Conservation (phyloP, 2,797 vertebrate genomes). For the Naso thynnoides region DNA sequence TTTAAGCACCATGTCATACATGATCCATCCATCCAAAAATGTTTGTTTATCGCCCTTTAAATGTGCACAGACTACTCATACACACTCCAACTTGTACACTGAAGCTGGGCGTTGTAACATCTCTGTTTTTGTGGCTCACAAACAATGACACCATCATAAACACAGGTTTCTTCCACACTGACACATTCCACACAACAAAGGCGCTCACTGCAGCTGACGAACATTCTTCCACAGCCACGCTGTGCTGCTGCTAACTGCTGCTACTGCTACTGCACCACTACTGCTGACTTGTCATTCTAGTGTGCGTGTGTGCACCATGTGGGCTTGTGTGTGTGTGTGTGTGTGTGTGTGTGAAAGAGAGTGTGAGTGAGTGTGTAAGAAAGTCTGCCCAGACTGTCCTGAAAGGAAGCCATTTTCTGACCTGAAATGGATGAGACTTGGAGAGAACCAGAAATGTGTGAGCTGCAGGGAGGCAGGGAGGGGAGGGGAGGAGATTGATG, state of each 20-base stretch:
- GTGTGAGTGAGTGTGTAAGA: slow-evolving; percentile 2
- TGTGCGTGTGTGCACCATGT: background rate
- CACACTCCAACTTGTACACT: slow-evolving; percentile 12
- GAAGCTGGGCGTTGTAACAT: background rate
- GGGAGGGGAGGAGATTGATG: background rate
- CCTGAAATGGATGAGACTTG: slow-evolving; percentile 29
- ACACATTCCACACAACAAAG: slow-evolving; percentile 80
- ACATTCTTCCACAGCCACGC: slow-evolving; percentile 61
- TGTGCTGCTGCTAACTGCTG: slow-evolving; percentile 47
- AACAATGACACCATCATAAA: slow-evolving; percentile 51
- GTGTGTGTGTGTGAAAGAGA: too few species aligned
- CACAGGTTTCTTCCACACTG: slow-evolving; percentile 59
- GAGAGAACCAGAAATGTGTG: slow-evolving; percentile 26
- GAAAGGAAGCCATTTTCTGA: slow-evolving; percentile 51
- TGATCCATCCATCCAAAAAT: background rate
- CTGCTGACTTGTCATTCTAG: slow-evolving; percentile 76
- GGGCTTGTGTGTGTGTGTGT: slow-evolving; percentile 26
- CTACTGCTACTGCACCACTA: slow-evolving; percentile 28
- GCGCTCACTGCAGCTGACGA: slow-evolving; percentile 33
- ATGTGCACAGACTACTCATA: background rate
- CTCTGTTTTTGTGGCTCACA: slow-evolving; percentile 33
- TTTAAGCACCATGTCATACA: too few species aligned
- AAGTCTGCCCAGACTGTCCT: slow-evolving; percentile 32
- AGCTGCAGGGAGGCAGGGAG: background rate
- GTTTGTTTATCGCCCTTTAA: background rate